Evolutionary conservation across 2,113 vertebrate genomes (phyloP).

Genomic region (Meleagris gallopavo): DNA sequence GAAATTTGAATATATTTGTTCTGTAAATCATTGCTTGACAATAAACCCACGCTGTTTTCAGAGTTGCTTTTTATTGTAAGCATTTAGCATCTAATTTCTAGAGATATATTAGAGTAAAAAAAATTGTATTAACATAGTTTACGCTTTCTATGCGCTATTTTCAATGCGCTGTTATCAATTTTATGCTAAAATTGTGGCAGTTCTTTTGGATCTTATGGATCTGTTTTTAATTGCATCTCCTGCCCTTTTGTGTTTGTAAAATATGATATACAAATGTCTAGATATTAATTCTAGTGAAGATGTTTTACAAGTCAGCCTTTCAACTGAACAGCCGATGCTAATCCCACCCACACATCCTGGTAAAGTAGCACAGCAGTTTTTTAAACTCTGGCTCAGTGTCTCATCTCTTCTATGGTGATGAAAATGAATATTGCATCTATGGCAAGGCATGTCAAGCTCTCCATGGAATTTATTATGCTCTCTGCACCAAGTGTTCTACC

Average conservation of each 20-base stretch:
- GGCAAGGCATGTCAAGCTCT: conserved; percentile 42
- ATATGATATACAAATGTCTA: conserved; percentile 14
- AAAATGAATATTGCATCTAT: conserved; percentile 67
- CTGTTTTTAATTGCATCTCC: neutral
- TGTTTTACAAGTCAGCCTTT: conserved; percentile 12
- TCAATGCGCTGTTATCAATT: conserved; percentile 1
- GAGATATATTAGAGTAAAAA: neutral
- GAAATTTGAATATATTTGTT: conserved; percentile 47
- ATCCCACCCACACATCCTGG: conserved; percentile 9
- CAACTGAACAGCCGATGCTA: neutral
- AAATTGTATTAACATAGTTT: neutral
- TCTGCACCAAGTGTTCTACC: conserved; percentile 66
- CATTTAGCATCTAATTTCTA: conserved; percentile 26
- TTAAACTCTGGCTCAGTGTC: conserved; percentile 29
- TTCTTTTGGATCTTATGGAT: neutral
- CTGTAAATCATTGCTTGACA: conserved; percentile 58
- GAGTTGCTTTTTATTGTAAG: neutral
- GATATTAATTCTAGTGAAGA: neutral
- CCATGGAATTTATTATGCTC: conserved; percentile 66
- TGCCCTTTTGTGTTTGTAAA: neutral
- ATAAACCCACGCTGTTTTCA: neutral
- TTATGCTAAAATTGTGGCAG: neutral
- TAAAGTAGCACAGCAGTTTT: neutral
- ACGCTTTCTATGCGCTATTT: neutral
- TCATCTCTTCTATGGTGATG: conserved; percentile 33